These are phyloP conservation scores for Porites rus DNA, from an alignment of 92 coral and sea anemone species.

Conservation along the genomic window DNA sequence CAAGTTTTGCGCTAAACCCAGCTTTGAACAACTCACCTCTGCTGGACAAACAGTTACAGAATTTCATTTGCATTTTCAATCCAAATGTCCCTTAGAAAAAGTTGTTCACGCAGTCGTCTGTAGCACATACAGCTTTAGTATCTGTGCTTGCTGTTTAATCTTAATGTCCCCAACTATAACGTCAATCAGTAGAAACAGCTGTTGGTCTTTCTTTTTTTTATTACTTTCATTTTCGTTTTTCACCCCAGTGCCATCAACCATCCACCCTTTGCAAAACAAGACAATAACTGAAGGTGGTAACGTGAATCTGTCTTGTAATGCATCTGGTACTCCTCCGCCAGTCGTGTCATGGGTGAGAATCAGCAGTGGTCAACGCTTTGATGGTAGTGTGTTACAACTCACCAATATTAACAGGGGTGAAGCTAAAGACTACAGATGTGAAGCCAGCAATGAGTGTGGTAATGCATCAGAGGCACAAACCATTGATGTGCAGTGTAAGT, in stretches of 20 bases:
- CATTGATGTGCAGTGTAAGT: background rate
- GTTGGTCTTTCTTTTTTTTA: background rate
- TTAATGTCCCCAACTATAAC: background rate
- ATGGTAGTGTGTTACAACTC: background rate
- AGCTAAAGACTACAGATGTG: conserved; percentile 42
- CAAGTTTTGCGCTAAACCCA: too few species aligned
- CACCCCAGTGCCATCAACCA: background rate
- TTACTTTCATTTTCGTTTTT: background rate
- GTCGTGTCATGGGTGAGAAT: background rate
- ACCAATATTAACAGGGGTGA: conserved; percentile 1
- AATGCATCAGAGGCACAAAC: background rate
- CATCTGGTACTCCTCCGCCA: conserved; percentile 22
- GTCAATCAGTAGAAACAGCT: background rate
- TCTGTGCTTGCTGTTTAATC: too few species aligned
- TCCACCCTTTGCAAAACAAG: background rate
- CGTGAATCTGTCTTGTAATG: background rate
- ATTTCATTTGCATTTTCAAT: too few species aligned
- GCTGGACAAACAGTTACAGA: too few species aligned
- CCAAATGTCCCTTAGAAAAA: too few species aligned
- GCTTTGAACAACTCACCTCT: too few species aligned
- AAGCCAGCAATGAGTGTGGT: conserved; percentile 32
- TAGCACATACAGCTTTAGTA: too few species aligned
- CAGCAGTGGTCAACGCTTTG: background rate
- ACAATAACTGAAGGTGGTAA: conserved; percentile 3
- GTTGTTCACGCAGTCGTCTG: too few species aligned